A percentile compares a stretch with the other conserved stretches of the same genome.
phyloP scores from a whole-genome alignment of 1,140 invertebrate genomes.

The Anthonomus grandis region DNA sequence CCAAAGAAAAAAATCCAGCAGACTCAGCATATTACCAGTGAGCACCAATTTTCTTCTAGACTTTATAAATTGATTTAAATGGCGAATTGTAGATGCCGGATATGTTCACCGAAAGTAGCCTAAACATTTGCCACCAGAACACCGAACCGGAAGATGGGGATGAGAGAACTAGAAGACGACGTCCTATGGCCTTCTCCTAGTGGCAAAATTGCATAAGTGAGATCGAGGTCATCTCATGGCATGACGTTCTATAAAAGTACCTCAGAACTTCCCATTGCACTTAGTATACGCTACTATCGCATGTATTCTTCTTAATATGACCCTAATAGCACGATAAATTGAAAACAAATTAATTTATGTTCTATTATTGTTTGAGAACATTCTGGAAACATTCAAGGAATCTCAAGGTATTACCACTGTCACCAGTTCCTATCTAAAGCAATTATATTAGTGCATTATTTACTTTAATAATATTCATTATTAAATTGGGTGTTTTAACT shows the following conservation, averaged over 20 bases:
- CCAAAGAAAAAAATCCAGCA: slow-evolving; percentile 73
- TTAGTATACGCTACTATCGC: background rate
- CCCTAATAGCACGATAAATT: too few relatives aligned
- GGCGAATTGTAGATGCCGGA: slow-evolving; percentile 55
- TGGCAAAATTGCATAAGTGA: slow-evolving; percentile 83
- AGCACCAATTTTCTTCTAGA: background rate
- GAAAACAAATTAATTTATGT: too few relatives aligned
- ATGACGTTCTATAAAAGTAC: background rate
- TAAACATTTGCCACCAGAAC: slow-evolving; percentile 66
- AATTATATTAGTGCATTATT: too few relatives aligned
- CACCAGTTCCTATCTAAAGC: too few relatives aligned
- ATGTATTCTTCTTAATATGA: background rate
- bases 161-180: slow-evolving; percentile 83
- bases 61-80: too few relatives aligned
- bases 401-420: too few relatives aligned
- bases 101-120: slow-evolving; percentile 74
- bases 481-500: too few relatives aligned
- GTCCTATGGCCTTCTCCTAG: slow-evolving; percentile 84
- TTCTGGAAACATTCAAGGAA: too few relatives aligned
- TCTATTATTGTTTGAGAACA: too few relatives aligned
- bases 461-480: too few relatives aligned
- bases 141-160: slow-evolving; percentile 67
- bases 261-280: too few relatives aligned
- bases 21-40: slow-evolving; percentile 82
- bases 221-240: too few relatives aligned